Conservation (phyloP, 2,888 invertebrate genomes). For the Drosophila birchii region DNA sequence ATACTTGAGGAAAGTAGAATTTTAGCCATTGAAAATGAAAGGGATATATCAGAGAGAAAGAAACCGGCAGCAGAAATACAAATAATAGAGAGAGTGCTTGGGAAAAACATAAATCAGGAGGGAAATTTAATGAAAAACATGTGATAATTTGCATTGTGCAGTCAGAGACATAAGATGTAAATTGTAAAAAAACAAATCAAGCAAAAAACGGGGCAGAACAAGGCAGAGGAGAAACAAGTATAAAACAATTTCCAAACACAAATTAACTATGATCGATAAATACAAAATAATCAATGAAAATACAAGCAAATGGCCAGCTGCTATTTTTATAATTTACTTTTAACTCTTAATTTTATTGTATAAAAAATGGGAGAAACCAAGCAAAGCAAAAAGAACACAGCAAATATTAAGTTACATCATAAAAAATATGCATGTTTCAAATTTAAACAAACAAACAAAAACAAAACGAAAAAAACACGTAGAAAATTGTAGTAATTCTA, state of each 20-base stretch:
- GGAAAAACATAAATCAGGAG: slow-evolving; percentile 38
- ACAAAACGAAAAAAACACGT: slow-evolving; percentile 33
- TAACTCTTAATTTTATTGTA: slow-evolving; percentile 54
- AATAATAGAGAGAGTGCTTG: slow-evolving; percentile 39
- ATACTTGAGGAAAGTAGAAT: slow-evolving; percentile 77
- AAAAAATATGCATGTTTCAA: slow-evolving; percentile 64
- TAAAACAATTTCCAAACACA: slow-evolving; percentile 38
- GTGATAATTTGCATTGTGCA: slow-evolving; percentile 83
- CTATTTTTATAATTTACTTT: slow-evolving; percentile 69
- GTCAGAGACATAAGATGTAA: slow-evolving; percentile 69
- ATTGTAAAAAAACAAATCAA: slow-evolving; percentile 69
- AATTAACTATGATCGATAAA: slow-evolving; percentile 34
- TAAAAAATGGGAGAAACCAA: slow-evolving; percentile 21
- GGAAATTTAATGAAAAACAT: slow-evolving; percentile 62
- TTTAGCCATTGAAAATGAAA: slow-evolving; percentile 57
- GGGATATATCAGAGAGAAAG: slow-evolving; percentile 19
- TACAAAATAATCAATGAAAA: slow-evolving; percentile 29
- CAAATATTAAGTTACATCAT: slow-evolving; percentile 47
- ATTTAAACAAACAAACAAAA: slow-evolving; percentile 38
- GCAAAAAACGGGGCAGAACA: slow-evolving; percentile 47
- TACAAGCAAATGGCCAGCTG: slow-evolving; percentile 49
- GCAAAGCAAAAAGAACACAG: slow-evolving; percentile 33
- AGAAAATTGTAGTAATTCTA: slow-evolving; percentile 72
- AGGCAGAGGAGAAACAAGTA: slow-evolving; percentile 23
- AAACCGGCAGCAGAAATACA: slow-evolving; percentile 19